Evolutionary conservation across 2,113 vertebrate genomes (phyloP), one percentile per base, ranked within the genome.

Genomic region (Cichladusa arquata): DNA sequence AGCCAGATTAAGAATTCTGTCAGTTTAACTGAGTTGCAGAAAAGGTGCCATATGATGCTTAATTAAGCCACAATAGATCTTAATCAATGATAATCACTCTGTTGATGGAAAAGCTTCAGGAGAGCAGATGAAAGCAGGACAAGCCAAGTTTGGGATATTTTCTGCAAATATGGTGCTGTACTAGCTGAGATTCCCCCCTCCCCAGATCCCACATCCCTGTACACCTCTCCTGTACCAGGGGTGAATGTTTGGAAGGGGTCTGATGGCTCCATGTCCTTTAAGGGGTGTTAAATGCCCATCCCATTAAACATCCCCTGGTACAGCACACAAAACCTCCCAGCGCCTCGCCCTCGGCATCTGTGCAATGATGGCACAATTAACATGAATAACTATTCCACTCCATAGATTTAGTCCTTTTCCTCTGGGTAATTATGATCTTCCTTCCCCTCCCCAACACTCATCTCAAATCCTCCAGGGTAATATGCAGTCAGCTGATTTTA

Each of bases 371-470:
- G 72, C 81, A 86, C 88, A 91, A 93, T 96, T 91, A 95, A 47
- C 69, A 60, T 61, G 72, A 92, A 90, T 93, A 95, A 88, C 87
- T 83, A 81, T 92, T 88, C 86, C 90, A 72, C 76, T 93, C 80
- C 65, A 78, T 38, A 86, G 90, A 96, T 84, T 90, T 45, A 88
- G 67, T 31, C 80, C 70, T 91, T 86, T 84, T 93, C 89, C 88
- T 95, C 76, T 87, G 83, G 82, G 91, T 89, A 94, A 94, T 95
- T 95, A 88, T 14, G 40, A 67, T 88, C 91, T 80, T 93, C 94
- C 82, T 67, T 89, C 78, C 60, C 91, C 83, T 88, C 80, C 76
- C 66, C 67, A 77, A 44, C 42, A 53, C 56, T 90, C 57, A 56
- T 71, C 86, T 88, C 61, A 72, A 81, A 86, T 47, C 81, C 84